These are phyloP conservation scores for Prosopocoilus inquinatus DNA, from an alignment of 2,888 invertebrate genomes.

Conservation along the genomic window DNA sequence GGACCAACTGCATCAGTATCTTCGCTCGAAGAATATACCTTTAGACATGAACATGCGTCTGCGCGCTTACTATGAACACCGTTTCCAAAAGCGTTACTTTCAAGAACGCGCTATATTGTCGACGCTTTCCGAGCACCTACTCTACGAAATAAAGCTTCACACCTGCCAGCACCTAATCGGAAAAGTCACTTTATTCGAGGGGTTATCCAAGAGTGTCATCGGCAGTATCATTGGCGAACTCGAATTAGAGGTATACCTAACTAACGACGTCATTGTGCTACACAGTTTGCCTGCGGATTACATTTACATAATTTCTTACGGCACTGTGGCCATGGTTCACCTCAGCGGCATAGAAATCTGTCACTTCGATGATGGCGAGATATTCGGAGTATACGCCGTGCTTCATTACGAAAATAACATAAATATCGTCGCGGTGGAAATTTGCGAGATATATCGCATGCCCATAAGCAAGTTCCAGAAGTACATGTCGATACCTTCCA, in stretches of 20 bases:
- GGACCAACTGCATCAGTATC: constrained; percentile 48
- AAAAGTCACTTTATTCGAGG: constrained; percentile 56
- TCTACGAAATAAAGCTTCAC: constrained; percentile 55
- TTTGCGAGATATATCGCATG: constrained; percentile 40
- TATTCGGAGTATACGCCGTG: constrained; percentile 45
- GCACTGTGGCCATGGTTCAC: constrained; percentile 52
- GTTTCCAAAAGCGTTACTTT: constrained; percentile 49
- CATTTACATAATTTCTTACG: constrained; percentile 55
- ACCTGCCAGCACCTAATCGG: constrained; percentile 56
- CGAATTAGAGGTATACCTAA: constrained; percentile 54
- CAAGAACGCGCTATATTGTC: constrained; percentile 44
- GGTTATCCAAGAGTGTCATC: constrained; percentile 51
- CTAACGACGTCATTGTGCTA: constrained; percentile 51
- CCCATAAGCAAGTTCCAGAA: constrained; percentile 31
- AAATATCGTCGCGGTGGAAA: constrained; percentile 39
- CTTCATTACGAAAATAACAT: constrained; percentile 26
- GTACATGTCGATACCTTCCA: constrained; percentile 39
- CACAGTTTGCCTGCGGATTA: constrained; percentile 46
- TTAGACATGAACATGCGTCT: constrained; percentile 43
- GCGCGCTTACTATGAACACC: constrained; percentile 45
- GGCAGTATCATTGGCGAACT: constrained; percentile 55
- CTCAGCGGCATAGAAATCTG: constrained; percentile 52
- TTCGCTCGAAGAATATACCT: constrained; percentile 47
- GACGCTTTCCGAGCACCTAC: constrained; percentile 43
- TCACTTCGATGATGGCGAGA: constrained; percentile 56